These are phyloP conservation scores for Trogon melanurus DNA, from an alignment of 2,113 vertebrate genomes.

Conservation along the genomic window DNA sequence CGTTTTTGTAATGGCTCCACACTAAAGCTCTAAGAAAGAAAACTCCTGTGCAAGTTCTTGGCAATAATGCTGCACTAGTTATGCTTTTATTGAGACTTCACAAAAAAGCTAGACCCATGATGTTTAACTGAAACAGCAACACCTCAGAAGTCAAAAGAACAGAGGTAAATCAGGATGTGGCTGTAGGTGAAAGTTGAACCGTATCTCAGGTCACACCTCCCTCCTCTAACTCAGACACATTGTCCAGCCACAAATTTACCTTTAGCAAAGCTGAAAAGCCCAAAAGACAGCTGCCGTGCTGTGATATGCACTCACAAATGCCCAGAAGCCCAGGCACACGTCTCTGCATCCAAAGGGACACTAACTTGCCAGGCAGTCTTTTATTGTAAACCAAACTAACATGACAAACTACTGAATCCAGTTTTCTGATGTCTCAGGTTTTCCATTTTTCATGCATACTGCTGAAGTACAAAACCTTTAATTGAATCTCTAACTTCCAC, in stretches of 20 bases:
- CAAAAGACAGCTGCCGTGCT: neutral
- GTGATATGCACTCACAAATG: neutral
- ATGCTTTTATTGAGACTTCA: neutral
- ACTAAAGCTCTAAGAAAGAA: neutral
- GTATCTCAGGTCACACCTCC: neutral
- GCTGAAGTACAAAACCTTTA: neutral
- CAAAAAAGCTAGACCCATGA: neutral
- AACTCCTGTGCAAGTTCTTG: neutral
- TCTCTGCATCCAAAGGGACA: neutral
- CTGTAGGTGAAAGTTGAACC: neutral
- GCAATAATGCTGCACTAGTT: neutral
- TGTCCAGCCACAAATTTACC: neutral
- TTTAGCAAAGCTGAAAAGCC: neutral
- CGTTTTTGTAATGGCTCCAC: neutral
- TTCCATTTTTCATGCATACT: neutral
- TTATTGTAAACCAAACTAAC: neutral
- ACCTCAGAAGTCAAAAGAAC: neutral
- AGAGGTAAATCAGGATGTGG: neutral
- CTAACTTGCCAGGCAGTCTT: neutral
- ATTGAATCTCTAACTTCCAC: neutral
- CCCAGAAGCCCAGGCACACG: fast-evolving
- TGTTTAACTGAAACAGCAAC: neutral
- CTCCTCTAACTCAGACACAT: neutral
- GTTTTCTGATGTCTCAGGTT: neutral
- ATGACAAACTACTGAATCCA: neutral